Base-by-base conservation (phyloP, 2,797 vertebrate species). In the Tamandua tetradactyla region DNA sequence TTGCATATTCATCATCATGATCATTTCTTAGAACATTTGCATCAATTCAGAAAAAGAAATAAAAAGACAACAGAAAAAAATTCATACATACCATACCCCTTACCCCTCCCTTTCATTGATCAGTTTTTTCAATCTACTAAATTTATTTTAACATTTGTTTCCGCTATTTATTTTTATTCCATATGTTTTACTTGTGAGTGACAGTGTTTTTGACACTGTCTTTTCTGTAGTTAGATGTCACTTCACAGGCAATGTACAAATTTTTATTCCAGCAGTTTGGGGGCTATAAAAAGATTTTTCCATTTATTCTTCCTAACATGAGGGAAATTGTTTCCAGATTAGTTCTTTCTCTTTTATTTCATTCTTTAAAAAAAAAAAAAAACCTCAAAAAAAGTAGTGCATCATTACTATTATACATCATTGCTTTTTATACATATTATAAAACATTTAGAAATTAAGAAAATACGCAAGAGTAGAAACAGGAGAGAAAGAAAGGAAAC, bases 261-360 rank as follows among this genome's bases (percentile, higher is more conserved):
- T 93, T 76, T 57, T 91, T 86, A 91, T 64, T 91, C n/a, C 75
- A 37, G 32, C 78, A 74, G 22, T 85, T 90, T 91, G 35, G 78
- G 10, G 59, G 69, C n/a, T 88, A 20, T 72, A 68, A 81, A 80
- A 68, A 89, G 47, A 68, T 84, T 89, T 89, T 61, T 80, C 14
- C 47, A n/a, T 80, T 92, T 84, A 84, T 90, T 71, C 64, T 83
- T 91, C 94, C 11, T 61, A 71, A 80, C 15, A 93, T 13, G 17
- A 84, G 57, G 47, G n/a, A 44, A 62, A 59, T 52, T 42, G 59
- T 80, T 49, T 86, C 35, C 9, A n/a, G 55, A 1, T 95, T 68
- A 66, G 32, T 61, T 64, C 25, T 91, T 83, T 87, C 83, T 68
- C 35, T 91, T 94, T 94, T 71, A 57, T 81, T 85, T 32, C 15